Evolutionary conservation across 2,888 invertebrate genomes (phyloP).

Genomic region (Eupelmus urozonus): DNA sequence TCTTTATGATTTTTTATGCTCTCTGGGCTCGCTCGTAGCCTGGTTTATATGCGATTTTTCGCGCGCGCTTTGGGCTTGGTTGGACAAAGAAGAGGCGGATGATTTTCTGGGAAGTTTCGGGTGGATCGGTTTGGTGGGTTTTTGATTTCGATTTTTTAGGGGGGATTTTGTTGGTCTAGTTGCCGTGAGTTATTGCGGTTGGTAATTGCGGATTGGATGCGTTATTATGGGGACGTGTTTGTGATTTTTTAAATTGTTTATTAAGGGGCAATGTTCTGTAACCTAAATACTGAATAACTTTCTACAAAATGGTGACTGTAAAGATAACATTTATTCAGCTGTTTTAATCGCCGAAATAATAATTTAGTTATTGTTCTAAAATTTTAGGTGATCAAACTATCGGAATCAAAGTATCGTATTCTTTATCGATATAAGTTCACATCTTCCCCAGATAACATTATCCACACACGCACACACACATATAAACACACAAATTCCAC

Average conservation of each 20-base stretch:
- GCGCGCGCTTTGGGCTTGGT: neutral
- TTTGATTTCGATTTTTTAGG: conserved; percentile 26
- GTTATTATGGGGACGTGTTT: conserved; percentile 3
- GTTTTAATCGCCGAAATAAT: too few species aligned
- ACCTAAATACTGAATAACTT: neutral
- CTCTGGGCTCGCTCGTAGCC: conserved; percentile 13
- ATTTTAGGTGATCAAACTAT: too few species aligned
- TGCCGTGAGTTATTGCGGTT: conserved; percentile 23
- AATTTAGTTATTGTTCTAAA: too few species aligned
- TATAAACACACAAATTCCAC: too few species aligned
- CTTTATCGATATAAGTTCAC: too few species aligned
- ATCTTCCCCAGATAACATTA: too few species aligned
- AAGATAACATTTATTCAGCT: too few species aligned
- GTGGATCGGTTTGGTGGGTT: conserved; percentile 24
- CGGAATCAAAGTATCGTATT: too few species aligned
- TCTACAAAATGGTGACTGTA: conserved; percentile 7
- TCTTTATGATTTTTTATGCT: neutral
- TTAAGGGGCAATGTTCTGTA: neutral
- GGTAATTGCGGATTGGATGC: conserved; percentile 6
- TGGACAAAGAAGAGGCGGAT: conserved; percentile 18
- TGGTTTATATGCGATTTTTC: conserved; percentile 35
- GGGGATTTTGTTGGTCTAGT: conserved; percentile 23
- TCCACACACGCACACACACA: too few species aligned
- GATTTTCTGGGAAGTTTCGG: conserved; percentile 29
- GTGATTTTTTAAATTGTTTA: neutral